Conservation (phyloP, 2,888 invertebrate genomes). For the Drosophila lutescens region DNA sequence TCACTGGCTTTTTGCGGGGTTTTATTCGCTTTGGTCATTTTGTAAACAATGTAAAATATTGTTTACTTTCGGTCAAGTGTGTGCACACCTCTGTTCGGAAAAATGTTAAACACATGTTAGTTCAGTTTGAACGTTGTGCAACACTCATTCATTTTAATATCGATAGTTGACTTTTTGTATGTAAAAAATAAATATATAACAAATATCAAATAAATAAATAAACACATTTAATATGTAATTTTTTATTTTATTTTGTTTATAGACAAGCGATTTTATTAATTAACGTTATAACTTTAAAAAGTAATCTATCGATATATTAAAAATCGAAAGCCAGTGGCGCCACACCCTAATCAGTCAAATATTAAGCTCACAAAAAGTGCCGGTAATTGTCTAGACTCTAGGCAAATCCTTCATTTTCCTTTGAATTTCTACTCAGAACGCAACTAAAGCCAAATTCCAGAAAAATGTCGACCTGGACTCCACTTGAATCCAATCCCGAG, state of each 20-base stretch:
- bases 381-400: conserved; percentile 59
- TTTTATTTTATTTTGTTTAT: no score
- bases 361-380: conserved; percentile 49
- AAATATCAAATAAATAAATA: neutral
- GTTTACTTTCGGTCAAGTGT: conserved; percentile 8
- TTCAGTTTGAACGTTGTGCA: neutral
- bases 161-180: neutral
- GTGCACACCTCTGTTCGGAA: neutral
- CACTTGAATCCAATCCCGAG: conserved; percentile 87
- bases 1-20: conserved; percentile 41
- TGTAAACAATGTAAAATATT: conserved; percentile 14
- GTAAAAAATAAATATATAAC: neutral
- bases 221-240: no score
- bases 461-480: conserved; percentile 81
- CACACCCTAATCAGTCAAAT: neutral
- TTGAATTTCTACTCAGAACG: conserved; percentile 15
- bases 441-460: conserved; percentile 4
- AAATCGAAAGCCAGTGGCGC: neutral
- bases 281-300: no score
- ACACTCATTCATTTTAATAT: neutral
- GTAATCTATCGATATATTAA: no score
- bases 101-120: conserved; percentile 1
- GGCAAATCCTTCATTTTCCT: conserved; percentile 40
- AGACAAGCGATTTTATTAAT: no score
- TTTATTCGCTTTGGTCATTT: conserved; percentile 38